phyloP scores from a whole-genome alignment of 2,797 vertebrate genomes.

The Pelodytes ibericus region DNA sequence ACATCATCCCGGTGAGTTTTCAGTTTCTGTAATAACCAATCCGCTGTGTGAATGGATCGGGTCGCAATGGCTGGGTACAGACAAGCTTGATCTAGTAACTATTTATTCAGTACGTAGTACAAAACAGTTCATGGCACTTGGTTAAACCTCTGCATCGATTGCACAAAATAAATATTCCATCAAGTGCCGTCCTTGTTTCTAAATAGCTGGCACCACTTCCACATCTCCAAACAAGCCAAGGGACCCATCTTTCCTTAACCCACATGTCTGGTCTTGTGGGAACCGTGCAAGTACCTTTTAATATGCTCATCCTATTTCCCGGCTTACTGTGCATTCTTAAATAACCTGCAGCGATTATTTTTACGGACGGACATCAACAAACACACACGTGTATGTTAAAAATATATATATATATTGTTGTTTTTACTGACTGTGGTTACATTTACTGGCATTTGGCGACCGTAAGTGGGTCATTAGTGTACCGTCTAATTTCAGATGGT shows the following conservation, averaged over 20 bases:
- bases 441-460: slow-evolving; percentile 48
- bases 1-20: too few species aligned
- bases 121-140: too few species aligned
- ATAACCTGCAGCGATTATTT: slow-evolving; percentile 23
- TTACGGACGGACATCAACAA: slow-evolving; percentile 22
- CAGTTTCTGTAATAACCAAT: too few species aligned
- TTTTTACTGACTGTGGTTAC: slow-evolving; percentile 39
- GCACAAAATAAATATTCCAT: too few species aligned
- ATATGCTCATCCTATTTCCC: neutral
- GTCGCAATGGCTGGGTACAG: too few species aligned
- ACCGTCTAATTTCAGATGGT: slow-evolving; percentile 34
- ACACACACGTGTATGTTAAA: neutral
- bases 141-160: too few species aligned
- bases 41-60: too few species aligned
- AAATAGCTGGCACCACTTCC: too few species aligned
- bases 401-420: neutral
- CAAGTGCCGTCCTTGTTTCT: too few species aligned
- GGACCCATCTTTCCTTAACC: too few species aligned
- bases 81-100: neutral
- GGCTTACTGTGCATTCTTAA: slow-evolving; percentile 12
- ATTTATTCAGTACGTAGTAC: neutral
- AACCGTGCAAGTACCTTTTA: neutral
- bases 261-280: neutral
- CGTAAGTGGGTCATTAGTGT: slow-evolving; percentile 46
- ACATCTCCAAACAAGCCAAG: too few species aligned